Evolutionary conservation across 2,113 vertebrate genomes (phyloP).

Genomic region (Pitta sordida): DNA sequence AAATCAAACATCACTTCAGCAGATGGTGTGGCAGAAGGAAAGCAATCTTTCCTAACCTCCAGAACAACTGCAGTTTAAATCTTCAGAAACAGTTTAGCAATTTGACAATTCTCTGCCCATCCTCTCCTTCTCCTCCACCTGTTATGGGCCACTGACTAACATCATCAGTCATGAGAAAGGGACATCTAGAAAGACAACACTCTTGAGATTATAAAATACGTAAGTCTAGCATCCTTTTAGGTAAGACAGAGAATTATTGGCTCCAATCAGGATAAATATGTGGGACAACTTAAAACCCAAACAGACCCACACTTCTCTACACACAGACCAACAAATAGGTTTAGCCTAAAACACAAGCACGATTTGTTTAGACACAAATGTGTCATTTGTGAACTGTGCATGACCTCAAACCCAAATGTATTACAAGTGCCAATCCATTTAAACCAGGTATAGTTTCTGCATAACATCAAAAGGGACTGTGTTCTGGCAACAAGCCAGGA

Average conservation of each 20-base stretch:
- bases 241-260: not conserved
- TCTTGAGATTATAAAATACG: not conserved
- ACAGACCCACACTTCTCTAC: not conserved
- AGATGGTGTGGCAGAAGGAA: conserved; percentile 39
- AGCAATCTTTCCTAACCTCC: conserved; percentile 30
- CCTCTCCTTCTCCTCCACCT: not conserved
- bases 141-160: not conserved
- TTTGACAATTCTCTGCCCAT: not conserved
- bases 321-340: not conserved
- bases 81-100: not conserved
- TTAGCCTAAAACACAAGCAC: not conserved
- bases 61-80: conserved; percentile 25
- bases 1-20: conserved; percentile 40
- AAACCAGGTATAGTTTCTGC: not conserved
- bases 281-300: not conserved
- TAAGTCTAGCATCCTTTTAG: not conserved
- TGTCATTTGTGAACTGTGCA: not conserved
- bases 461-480: not conserved
- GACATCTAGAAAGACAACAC: not conserved
- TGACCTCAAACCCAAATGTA: not conserved
- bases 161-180: not conserved
- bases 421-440: not conserved
- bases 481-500: not conserved
- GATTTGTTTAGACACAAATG: not conserved
- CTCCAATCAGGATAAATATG: not conserved